Percentiles rank a stretch among this genome's conserved stretches.
These are phyloP conservation scores for Psilanteris sp. DNA, from an alignment of 1,140 invertebrate genomes.

Conservation along the genomic window DNA sequence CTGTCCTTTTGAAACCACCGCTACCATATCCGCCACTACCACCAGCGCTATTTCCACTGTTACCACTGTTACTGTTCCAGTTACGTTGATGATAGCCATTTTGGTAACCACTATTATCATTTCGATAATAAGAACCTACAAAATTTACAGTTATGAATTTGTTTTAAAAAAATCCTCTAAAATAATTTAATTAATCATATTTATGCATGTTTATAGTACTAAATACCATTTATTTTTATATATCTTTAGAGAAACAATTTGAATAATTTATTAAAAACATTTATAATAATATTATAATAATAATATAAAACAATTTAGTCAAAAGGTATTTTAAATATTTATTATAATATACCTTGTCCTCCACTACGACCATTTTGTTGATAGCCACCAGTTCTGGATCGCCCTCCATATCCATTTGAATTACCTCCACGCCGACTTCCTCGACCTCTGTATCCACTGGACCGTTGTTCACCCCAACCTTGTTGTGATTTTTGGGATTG, in stretches of 20 bases:
- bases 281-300: too few relatives aligned
- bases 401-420: conserved; percentile 74
- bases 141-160: too few relatives aligned
- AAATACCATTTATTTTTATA: too few relatives aligned
- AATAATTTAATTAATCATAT: too few relatives aligned
- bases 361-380: conserved; percentile 76
- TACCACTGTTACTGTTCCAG: conserved; percentile 58
- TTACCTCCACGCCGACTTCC: conserved; percentile 72
- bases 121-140: conserved; percentile 75
- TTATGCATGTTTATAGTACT: too few relatives aligned
- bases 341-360: conserved; percentile 75
- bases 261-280: too few relatives aligned
- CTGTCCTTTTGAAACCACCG: conserved; percentile 69
- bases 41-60: conserved; percentile 49
- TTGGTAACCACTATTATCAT: conserved; percentile 72
- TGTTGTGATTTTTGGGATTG: conserved; percentile 71
- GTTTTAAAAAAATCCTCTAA: too few relatives aligned
- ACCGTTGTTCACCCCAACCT: conserved; percentile 73
- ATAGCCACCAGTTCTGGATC: conserved; percentile 70
- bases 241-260: too few relatives aligned
- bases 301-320: too few relatives aligned
- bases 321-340: too few relatives aligned
- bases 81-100: conserved; percentile 76
- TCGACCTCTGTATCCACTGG: conserved; percentile 72
- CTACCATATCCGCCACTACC: conserved; percentile 65